Conservation (phyloP, 2,888 invertebrate genomes). For the Drosophila meridiana region DNA sequence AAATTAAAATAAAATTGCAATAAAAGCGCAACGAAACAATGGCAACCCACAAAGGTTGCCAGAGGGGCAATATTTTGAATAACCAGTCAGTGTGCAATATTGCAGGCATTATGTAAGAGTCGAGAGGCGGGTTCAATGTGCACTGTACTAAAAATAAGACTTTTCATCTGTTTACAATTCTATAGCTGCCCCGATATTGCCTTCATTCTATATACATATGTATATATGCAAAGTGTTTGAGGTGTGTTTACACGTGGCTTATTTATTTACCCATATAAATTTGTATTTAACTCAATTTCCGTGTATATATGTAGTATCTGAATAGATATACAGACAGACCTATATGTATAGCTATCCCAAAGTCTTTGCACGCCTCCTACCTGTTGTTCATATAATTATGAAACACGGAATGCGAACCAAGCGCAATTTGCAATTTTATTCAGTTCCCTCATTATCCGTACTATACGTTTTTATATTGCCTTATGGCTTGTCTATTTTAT, state of each 20-base stretch:
- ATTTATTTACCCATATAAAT: constrained; percentile 26
- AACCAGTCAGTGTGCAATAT: background rate
- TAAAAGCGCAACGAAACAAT: constrained; percentile 27
- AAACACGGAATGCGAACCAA: constrained; percentile 25
- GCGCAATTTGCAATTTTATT: constrained; percentile 37
- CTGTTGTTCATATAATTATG: constrained; percentile 31
- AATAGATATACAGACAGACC: background rate
- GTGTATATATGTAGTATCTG: constrained; percentile 7
- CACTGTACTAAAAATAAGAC: constrained; percentile 4
- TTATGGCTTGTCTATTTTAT: constrained; percentile 7
- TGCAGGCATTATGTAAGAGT: background rate
- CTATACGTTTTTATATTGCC: constrained; percentile 10
- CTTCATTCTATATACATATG: constrained; percentile 10
- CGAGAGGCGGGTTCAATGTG: constrained; percentile 9
- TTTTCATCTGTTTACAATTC: constrained; percentile 6
- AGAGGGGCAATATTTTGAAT: constrained; percentile 20
- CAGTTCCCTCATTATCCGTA: constrained; percentile 15
- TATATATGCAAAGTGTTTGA: constrained; percentile 28
- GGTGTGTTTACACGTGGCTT: constrained; percentile 30
- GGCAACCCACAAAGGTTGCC: constrained; percentile 34
- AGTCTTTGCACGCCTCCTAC: constrained; percentile 19
- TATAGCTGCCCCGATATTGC: background rate
- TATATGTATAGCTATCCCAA: background rate
- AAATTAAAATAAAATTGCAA: constrained; percentile 1
- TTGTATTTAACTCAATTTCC: constrained; percentile 29